Conservation (phyloP, 2,113 vertebrate genomes). For the Gobius niger region DNA sequence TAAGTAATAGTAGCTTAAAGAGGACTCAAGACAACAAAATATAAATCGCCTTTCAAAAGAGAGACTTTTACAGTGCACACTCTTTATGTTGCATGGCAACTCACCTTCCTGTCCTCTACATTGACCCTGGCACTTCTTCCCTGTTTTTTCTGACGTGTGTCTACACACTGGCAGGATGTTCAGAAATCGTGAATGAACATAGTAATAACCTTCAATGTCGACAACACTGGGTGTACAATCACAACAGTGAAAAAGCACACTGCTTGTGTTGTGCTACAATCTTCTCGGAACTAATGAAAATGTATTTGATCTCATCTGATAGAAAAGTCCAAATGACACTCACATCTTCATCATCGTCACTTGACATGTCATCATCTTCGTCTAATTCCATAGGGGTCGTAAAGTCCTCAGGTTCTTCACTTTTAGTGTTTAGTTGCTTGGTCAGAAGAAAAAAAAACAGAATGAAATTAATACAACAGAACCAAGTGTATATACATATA, state of each 20-base stretch:
- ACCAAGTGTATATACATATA: no score
- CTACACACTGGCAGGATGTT: background rate
- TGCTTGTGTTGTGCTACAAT: no score
- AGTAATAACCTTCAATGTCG: background rate
- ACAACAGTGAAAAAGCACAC: no score
- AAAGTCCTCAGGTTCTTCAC: slow-evolving; percentile 74
- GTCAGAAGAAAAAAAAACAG: slow-evolving; percentile 3
- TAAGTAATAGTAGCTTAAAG: no score
- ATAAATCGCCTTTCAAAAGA: background rate
- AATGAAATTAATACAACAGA: background rate
- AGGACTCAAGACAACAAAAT: no score
- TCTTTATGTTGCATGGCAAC: background rate
- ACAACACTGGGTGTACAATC: no score
- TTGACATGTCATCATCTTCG: slow-evolving; percentile 69
- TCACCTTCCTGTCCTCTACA: background rate
- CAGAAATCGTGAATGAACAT: background rate
- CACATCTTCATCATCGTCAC: slow-evolving; percentile 68
- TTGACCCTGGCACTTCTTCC: background rate
- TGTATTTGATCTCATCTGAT: background rate
- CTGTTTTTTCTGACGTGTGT: background rate
- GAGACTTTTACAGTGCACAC: background rate
- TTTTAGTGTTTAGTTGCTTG: slow-evolving; percentile 60
- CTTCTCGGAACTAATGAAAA: no score
- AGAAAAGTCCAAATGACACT: slow-evolving; percentile 13
- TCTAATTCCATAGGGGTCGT: slow-evolving; percentile 61